Evolutionary conservation across 2,797 vertebrate species (phyloP).

Genomic region (Thunnus albacares): DNA sequence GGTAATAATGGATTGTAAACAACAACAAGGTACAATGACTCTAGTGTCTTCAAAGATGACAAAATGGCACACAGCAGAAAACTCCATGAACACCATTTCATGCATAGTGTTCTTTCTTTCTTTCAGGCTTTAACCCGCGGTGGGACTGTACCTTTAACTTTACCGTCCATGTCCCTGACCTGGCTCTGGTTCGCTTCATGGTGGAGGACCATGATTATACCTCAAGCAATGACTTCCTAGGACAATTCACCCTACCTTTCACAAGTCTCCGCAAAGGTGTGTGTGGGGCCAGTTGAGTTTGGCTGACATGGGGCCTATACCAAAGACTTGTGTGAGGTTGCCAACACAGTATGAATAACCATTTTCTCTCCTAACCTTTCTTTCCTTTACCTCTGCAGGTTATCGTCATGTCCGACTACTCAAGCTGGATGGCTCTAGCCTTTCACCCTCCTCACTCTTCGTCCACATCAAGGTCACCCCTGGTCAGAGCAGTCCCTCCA

Average conservation of each 20-base stretch:
- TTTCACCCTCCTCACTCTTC: conserved; percentile 93
- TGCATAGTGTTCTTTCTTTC: background rate
- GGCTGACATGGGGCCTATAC: background rate
- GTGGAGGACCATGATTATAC: conserved; percentile 94
- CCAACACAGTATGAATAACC: background rate
- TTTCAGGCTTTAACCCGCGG: conserved; percentile 85
- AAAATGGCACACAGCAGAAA: too few relatives aligned
- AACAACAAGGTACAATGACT: too few relatives aligned
- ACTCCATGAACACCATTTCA: background rate
- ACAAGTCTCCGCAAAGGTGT: conserved; percentile 91
- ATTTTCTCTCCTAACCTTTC: background rate
- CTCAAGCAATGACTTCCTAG: conserved; percentile 93
- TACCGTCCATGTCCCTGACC: conserved; percentile 83
- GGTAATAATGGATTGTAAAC: too few relatives aligned
- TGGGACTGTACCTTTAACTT: conserved; percentile 88
- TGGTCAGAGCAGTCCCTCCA: conserved; percentile 67
- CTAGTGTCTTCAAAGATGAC: too few relatives aligned
- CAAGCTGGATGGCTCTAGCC: conserved; percentile 89
- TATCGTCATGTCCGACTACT: conserved; percentile 93
- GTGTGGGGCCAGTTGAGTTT: conserved; percentile 1
- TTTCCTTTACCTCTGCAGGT: conserved; percentile 79
- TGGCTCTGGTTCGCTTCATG: conserved; percentile 90
- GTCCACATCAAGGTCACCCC: conserved; percentile 87
- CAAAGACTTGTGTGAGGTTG: background rate
- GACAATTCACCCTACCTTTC: conserved; percentile 93